Percentiles rank a stretch among this genome's conserved stretches.
Evolutionary conservation across 2,113 vertebrate species (phyloP).

Genomic region (Capra hircus): DNA sequence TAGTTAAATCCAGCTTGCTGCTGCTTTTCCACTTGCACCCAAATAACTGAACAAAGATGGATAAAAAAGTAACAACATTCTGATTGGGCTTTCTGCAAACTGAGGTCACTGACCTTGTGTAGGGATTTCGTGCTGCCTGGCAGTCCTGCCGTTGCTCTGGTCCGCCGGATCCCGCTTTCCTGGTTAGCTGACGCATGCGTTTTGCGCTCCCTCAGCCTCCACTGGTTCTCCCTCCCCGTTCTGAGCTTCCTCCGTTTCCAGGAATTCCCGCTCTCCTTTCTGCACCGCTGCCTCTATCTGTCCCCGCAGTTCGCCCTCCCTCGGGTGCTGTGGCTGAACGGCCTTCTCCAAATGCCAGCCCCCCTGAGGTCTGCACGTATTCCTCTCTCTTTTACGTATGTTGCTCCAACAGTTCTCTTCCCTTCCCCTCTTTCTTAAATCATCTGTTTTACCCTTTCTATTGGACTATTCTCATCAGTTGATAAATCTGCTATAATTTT

Average conservation of each 20-base stretch:
- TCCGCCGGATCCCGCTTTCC: background rate
- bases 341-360: background rate
- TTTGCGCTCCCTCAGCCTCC: background rate
- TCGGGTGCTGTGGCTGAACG: background rate
- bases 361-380: too few relatives aligned
- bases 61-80: background rate
- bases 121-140: background rate
- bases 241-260: background rate
- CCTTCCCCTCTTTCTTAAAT: background rate
- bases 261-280: background rate
- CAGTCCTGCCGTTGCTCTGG: fast-evolving
- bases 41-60: background rate
- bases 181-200: background rate
- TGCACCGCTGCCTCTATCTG: background rate
- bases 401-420: background rate
- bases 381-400: fast-evolving
- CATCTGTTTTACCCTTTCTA: background rate
- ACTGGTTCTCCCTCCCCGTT: background rate
- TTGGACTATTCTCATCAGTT: background rate
- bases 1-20: background rate
- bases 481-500: background rate
- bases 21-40: background rate
- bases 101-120: background rate
- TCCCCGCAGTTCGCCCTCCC: background rate
- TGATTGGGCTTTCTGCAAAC: background rate